phyloP scores from a whole-genome alignment of 2,797 vertebrate species.

The Pangasius djambal region DNA sequence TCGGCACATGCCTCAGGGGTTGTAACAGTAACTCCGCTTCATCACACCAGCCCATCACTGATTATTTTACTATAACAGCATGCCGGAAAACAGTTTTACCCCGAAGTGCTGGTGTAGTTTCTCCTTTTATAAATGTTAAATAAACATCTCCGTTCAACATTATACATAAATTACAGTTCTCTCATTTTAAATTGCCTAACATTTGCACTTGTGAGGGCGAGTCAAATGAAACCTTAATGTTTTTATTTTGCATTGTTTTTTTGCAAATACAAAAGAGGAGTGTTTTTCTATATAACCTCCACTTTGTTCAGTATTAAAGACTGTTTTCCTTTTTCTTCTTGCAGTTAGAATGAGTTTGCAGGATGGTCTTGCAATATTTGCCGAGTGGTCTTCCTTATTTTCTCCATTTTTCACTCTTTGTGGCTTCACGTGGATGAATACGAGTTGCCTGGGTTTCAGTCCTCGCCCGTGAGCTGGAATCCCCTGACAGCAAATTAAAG shows the following conservation, averaged over 20 bases:
- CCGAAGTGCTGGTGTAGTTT: not conserved
- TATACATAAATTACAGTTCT: not conserved
- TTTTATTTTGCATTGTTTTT: not conserved
- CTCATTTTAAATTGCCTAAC: not conserved
- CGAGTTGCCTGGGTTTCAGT: not conserved
- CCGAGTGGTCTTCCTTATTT: not conserved
- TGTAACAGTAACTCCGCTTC: not conserved
- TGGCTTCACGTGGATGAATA: not conserved
- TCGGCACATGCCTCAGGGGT: not conserved
- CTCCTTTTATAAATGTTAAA: not conserved
- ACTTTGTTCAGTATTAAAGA: no score
- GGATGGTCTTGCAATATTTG: not conserved
- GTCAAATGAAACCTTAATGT: not conserved
- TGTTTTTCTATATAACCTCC: not conserved
- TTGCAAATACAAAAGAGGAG: not conserved
- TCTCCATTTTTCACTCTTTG: not conserved
- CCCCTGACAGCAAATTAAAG: constrained; percentile 66
- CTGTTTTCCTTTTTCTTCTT: not conserved
- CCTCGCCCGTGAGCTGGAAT: constrained; percentile 36
- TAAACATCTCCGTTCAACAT: not conserved
- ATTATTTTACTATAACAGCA: not conserved
- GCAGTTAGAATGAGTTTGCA: not conserved
- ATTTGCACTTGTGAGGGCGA: not conserved
- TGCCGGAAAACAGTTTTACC: not conserved
- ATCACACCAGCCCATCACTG: not conserved